phyloP scores from a whole-genome alignment of 2,797 vertebrate species.

The Heteromormyrus szaboi region DNA sequence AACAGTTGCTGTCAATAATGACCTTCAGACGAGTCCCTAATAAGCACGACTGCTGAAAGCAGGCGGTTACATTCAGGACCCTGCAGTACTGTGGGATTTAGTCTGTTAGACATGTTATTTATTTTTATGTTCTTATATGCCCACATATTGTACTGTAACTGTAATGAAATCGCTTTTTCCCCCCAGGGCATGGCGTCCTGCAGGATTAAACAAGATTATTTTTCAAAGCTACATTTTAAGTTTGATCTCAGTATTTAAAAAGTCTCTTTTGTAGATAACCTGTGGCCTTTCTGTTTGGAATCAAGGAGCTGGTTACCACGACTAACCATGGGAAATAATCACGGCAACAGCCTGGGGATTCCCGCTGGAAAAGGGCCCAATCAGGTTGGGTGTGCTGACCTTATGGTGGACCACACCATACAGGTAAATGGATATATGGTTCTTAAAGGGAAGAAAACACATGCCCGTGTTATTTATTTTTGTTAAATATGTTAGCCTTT shows the following conservation, averaged over 20 bases:
- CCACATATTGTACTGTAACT: background rate
- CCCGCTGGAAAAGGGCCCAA: conserved; percentile 78
- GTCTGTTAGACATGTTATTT: background rate
- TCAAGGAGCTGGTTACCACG: conserved; percentile 17
- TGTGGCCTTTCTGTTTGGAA: conserved; percentile 5
- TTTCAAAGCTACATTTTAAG: background rate
- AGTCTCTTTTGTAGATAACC: background rate
- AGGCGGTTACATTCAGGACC: background rate
- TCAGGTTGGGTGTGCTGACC: conserved; percentile 79
- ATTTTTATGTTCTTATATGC: background rate
- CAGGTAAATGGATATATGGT: conserved; percentile 56
- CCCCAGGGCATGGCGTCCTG: background rate
- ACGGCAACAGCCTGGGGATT: conserved; percentile 62
- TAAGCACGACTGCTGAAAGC: background rate
- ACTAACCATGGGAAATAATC: conserved; percentile 58
- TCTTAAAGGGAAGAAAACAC: background rate
- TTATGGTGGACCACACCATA: conserved; percentile 77
- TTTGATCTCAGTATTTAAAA: background rate
- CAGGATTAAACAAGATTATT: background rate
- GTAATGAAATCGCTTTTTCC: background rate
- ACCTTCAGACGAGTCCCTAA: background rate
- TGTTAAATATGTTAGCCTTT: background rate
- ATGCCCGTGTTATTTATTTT: background rate
- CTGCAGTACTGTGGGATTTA: background rate
- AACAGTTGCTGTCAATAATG: background rate